Percentiles rank a stretch among this genome's conserved stretches.
phyloP scores from a whole-genome alignment of 2,797 vertebrate species.

The Tadarida brasiliensis region DNA sequence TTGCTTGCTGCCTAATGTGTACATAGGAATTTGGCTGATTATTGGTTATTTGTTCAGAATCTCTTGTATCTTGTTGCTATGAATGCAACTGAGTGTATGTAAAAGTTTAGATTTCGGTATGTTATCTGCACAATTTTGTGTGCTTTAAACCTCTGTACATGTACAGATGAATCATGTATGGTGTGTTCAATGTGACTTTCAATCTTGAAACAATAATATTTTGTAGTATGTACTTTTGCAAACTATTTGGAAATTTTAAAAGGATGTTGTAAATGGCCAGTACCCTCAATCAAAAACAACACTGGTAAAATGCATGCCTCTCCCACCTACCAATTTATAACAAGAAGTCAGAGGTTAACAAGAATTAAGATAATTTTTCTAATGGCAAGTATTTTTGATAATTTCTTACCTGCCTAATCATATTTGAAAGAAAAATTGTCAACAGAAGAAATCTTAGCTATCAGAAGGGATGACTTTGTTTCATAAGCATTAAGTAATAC shows the following conservation, averaged over 20 bases:
- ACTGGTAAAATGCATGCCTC: slow-evolving; percentile 83
- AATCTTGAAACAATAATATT: slow-evolving; percentile 86
- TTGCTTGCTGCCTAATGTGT: slow-evolving; percentile 88
- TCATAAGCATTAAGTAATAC: slow-evolving; percentile 79
- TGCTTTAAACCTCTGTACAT: slow-evolving; percentile 89
- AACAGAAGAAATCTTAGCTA: slow-evolving; percentile 84
- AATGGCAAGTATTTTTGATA: slow-evolving; percentile 91
- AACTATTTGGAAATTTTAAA: slow-evolving; percentile 87
- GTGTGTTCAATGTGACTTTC: slow-evolving; percentile 84
- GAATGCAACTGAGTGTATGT: slow-evolving; percentile 86
- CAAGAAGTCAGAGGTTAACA: slow-evolving; percentile 86
- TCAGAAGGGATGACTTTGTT: slow-evolving; percentile 81
- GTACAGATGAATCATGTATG: slow-evolving; percentile 83
- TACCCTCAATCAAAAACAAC: slow-evolving; percentile 82
- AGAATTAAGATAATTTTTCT: slow-evolving; percentile 88
- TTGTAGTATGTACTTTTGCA: slow-evolving; percentile 86
- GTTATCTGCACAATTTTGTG: slow-evolving; percentile 89
- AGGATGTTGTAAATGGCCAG: slow-evolving; percentile 82
- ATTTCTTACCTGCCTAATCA: slow-evolving; percentile 86
- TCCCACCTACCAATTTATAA: slow-evolving; percentile 83
- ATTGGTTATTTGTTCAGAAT: slow-evolving; percentile 87
- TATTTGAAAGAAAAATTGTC: slow-evolving; percentile 87
- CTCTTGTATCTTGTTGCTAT: slow-evolving; percentile 88
- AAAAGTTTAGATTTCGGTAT: slow-evolving; percentile 86
- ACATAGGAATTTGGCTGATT: slow-evolving; percentile 88